A percentile compares a stretch with the other conserved stretches of the same genome.
These are phyloP conservation scores for Patella ulyssiponensis DNA, from an alignment of 2,888 invertebrate genomes.

Conservation along the genomic window DNA sequence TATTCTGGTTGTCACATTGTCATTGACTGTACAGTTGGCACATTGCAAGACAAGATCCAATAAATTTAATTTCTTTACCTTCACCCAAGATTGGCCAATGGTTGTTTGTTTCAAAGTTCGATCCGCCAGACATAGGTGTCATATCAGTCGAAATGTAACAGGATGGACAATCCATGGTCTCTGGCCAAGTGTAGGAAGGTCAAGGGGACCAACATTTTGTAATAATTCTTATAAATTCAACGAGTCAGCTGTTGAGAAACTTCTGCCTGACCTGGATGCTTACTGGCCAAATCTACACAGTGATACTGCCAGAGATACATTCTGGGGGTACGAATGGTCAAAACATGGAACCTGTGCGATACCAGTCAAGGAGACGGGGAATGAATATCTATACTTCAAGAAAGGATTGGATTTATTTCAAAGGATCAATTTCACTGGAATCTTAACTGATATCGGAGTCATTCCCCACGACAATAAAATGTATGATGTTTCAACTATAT, in stretches of 20 bases:
- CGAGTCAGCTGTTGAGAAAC: not conserved
- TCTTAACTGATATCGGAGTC: not conserved
- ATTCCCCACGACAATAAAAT: not conserved
- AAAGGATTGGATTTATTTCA: not conserved
- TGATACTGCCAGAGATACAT: not conserved
- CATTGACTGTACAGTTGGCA: too few species aligned
- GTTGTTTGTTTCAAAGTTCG: not conserved
- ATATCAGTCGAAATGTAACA: not conserved
- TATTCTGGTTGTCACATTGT: not conserved
- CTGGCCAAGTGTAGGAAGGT: not conserved
- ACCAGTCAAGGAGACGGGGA: not conserved
- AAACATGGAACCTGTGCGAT: slow-evolving; percentile 5
- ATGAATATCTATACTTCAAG: not conserved
- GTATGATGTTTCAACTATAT: not conserved
- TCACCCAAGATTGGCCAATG: not conserved
- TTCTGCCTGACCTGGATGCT: not conserved
- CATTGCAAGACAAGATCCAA: too few species aligned
- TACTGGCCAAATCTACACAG: not conserved
- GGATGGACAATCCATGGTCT: not conserved
- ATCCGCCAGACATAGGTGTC: not conserved
- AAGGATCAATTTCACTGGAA: not conserved
- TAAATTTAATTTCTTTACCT: not conserved
- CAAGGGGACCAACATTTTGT: not conserved
- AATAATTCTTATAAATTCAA: not conserved
- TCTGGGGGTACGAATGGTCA: not conserved